Evolutionary conservation across 92 coral and sea anemone genomes (phyloP).

Genomic region (Parazoanthus darwini): DNA sequence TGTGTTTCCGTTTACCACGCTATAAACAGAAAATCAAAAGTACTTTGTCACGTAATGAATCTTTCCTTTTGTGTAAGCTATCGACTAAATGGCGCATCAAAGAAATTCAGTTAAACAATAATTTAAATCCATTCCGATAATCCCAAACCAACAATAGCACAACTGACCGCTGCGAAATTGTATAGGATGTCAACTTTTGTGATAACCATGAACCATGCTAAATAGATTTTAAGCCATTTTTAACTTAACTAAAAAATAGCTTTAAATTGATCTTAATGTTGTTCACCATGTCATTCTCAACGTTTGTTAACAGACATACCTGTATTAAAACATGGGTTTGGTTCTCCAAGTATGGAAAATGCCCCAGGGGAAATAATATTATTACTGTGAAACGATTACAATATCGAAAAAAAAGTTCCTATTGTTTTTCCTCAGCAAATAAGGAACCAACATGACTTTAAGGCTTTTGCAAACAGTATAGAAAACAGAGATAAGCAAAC

Average conservation of each 20-base stretch:
- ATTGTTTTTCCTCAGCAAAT: slow-evolving; percentile 10
- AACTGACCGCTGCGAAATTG: neutral
- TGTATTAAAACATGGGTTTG: slow-evolving; percentile 14
- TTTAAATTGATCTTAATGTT: neutral
- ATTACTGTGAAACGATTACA: slow-evolving; percentile 14
- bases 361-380: slow-evolving; percentile 30
- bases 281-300: neutral
- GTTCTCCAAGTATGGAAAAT: slow-evolving; percentile 23
- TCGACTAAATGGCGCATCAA: neutral
- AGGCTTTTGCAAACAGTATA: slow-evolving; percentile 21
- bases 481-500: neutral
- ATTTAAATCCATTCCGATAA: neutral
- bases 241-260: neutral
- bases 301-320: slow-evolving; percentile 4
- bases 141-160: neutral
- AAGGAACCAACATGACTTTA: neutral
- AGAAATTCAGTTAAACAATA: neutral
- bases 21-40: slow-evolving; percentile 2
- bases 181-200: neutral
- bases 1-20: slow-evolving; percentile 13
- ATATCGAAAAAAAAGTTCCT: neutral
- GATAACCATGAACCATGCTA: neutral
- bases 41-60: neutral
- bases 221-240: slow-evolving; percentile 16
- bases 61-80: neutral